Evolutionary conservation across 2,888 invertebrate species (phyloP).

Genomic region (Tillus elongatus): DNA sequence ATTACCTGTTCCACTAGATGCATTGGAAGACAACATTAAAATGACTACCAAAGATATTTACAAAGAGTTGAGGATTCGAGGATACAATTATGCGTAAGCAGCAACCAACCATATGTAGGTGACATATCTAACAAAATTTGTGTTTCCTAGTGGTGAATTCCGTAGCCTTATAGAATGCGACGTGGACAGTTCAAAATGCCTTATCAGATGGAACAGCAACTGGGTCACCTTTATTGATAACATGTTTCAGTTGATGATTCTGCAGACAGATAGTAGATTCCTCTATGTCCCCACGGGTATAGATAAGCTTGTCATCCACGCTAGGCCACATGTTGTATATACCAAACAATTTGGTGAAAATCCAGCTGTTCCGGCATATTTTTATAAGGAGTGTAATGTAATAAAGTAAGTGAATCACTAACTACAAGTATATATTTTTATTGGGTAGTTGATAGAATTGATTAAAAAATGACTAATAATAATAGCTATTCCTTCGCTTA

Average conservation of each 20-base stretch:
- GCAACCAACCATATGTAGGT: too few species aligned
- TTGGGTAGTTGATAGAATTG: too few species aligned
- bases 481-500: too few species aligned
- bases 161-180: constrained; percentile 25
- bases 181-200: constrained; percentile 29
- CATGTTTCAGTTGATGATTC: constrained; percentile 65
- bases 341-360: constrained; percentile 37
- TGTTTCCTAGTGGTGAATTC: constrained; percentile 26
- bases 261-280: constrained; percentile 57
- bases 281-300: constrained; percentile 59
- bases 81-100: too few species aligned
- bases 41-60: too few species aligned
- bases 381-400: constrained; percentile 38
- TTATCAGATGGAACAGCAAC: constrained; percentile 41
- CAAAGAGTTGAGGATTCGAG: too few species aligned
- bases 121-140: too few species aligned
- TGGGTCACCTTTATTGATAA: constrained; percentile 84
- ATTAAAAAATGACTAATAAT: too few species aligned
- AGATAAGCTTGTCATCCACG: constrained; percentile 43
- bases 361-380: constrained; percentile 32
- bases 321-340: constrained; percentile 37
- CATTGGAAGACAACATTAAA: too few species aligned
- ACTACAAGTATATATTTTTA: too few species aligned
- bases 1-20: too few species aligned
- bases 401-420: constrained; percentile 22